Evolutionary conservation across 1,140 invertebrate genomes (phyloP).

Genomic region (Brachionus plicatilis): DNA sequence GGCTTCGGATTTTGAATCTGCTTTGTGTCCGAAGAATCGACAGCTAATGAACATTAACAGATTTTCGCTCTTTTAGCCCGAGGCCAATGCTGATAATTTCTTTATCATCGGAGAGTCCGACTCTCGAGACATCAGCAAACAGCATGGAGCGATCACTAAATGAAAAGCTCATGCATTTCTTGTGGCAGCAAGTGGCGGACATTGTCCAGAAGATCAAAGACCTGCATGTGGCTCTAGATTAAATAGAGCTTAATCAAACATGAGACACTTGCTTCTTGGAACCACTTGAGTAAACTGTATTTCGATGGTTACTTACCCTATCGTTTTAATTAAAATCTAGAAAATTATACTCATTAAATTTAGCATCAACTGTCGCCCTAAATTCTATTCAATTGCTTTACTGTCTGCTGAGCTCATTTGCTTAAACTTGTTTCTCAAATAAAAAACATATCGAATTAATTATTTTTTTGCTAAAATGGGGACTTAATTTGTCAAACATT

Average conservation of each 20-base stretch:
- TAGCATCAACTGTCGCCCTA: slow-evolving; percentile 23
- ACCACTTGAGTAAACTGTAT: slow-evolving; percentile 4
- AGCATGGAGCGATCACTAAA: not conserved
- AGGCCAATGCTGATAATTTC: not conserved
- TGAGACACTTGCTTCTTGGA: slow-evolving; percentile 4
- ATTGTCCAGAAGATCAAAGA: not conserved
- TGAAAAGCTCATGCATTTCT: not conserved
- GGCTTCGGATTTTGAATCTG: not conserved
- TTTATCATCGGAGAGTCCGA: not conserved
- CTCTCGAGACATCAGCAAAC: not conserved
- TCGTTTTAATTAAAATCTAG: slow-evolving; percentile 30
- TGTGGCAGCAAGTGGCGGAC: not conserved
- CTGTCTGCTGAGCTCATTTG: slow-evolving; percentile 24
- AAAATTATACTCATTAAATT: not conserved
- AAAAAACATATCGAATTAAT: slow-evolving; percentile 10
- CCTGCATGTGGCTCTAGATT: not conserved
- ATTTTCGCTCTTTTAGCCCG: not conserved
- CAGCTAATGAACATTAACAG: slow-evolving; percentile 4
- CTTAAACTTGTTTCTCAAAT: not conserved
- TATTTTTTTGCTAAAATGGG: not conserved
- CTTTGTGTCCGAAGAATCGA: not conserved
- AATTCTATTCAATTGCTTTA: slow-evolving; percentile 20
- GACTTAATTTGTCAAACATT: not conserved
- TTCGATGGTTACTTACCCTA: not conserved
- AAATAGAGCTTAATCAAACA: slow-evolving; percentile 8